Conservation (phyloP, 2,113 vertebrate genomes). For the Gracilinanus agilis region DNA sequence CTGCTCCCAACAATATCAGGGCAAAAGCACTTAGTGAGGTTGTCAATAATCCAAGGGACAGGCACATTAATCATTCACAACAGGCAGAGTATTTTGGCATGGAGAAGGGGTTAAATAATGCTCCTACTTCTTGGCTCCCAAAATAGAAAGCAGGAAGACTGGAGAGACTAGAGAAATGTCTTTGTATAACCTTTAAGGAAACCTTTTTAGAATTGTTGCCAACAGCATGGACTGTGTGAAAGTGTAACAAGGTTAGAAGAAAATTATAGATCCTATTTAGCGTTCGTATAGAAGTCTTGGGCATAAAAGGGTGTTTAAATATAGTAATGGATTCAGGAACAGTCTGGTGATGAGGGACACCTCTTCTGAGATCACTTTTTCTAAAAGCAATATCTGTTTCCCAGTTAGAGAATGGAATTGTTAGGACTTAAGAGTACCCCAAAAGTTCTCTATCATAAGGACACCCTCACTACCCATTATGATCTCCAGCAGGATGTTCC, state of each 20-base stretch:
- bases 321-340: neutral
- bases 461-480: neutral
- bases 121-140: neutral
- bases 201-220: neutral
- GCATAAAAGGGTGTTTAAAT: neutral
- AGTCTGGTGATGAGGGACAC: neutral
- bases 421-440: neutral
- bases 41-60: neutral
- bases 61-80: neutral
- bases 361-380: neutral
- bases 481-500: neutral
- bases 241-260: neutral
- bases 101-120: neutral
- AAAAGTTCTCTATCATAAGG: neutral
- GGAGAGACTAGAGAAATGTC: neutral
- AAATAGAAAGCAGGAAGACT: neutral
- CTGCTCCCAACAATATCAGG: neutral
- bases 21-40: constrained; percentile 9
- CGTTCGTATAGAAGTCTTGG: neutral
- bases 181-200: constrained; percentile 14
- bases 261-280: neutral
- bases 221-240: neutral
- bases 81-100: neutral
- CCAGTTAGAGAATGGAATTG: neutral
- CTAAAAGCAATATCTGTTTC: neutral